These are phyloP conservation scores for Pilophorus perplexus DNA, from an alignment of 2,888 invertebrate species.

Conservation along the genomic window DNA sequence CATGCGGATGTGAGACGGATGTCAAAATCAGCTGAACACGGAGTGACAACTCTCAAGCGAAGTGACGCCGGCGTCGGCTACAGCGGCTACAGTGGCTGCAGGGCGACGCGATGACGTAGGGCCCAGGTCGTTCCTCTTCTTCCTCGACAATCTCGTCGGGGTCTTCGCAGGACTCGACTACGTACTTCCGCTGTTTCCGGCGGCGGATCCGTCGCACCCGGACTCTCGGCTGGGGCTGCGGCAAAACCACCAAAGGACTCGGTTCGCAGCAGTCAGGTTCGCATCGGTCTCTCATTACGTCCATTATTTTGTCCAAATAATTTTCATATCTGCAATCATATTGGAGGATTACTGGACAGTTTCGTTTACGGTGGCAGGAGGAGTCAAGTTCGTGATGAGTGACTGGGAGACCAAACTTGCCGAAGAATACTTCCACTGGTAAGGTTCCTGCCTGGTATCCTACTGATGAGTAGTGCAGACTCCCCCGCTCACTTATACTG, in stretches of 20 bases:
- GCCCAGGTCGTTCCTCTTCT: constrained; percentile 30
- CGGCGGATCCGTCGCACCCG: constrained; percentile 11
- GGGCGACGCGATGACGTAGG: constrained; percentile 5
- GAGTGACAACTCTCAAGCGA: too few species aligned
- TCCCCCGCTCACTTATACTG: too few species aligned
- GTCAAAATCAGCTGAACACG: too few species aligned
- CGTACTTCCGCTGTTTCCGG: constrained; percentile 21
- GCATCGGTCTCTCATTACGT: constrained; percentile 23
- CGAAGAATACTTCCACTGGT: too few species aligned
- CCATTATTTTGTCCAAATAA: constrained; percentile 35
- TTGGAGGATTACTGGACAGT: too few species aligned
- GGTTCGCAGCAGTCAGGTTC: constrained; percentile 29
- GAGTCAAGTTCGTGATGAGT: too few species aligned
- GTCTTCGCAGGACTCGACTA: constrained; percentile 22
- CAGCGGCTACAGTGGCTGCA: constrained; percentile 5
- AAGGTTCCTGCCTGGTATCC: too few species aligned
- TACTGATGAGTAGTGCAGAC: too few species aligned
- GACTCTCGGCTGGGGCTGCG: constrained; percentile 2
- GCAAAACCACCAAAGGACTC: constrained; percentile 26
- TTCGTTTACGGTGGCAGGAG: too few species aligned
- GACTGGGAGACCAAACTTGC: too few species aligned
- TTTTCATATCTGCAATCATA: constrained; percentile 27
- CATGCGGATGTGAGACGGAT: too few species aligned
- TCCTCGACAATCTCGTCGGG: constrained; percentile 30
- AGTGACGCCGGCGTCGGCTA: background rate